Evolutionary conservation across 2,113 vertebrate genomes (phyloP).

Genomic region (Girardinichthys multiradiatus): DNA sequence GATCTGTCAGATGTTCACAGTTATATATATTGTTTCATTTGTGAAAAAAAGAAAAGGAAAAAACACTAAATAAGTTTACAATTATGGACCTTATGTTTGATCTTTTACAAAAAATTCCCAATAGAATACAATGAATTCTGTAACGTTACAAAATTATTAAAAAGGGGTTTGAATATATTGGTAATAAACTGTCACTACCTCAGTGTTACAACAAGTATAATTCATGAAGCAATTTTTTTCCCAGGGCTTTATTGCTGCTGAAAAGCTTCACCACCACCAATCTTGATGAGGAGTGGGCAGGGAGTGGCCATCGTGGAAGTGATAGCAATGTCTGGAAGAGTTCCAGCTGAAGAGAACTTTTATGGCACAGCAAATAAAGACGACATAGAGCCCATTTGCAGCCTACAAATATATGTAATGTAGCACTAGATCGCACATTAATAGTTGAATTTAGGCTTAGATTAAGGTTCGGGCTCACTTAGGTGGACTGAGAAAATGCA

Average conservation of each 20-base stretch:
- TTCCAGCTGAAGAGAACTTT: conserved; percentile 53
- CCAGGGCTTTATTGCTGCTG: conserved; percentile 42
- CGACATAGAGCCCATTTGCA: conserved; percentile 25
- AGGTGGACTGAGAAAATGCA: conserved; percentile 22
- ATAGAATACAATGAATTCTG: too few relatives aligned
- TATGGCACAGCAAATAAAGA: conserved; percentile 59
- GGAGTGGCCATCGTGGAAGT: conserved; percentile 24
- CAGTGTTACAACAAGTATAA: conserved; percentile 33
- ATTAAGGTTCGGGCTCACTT: conserved; percentile 19
- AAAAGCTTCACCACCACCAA: conserved; percentile 20
- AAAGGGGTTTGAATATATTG: too few relatives aligned
- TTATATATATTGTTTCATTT: too few relatives aligned
- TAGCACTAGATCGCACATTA: background rate
- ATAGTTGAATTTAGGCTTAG: conserved; percentile 5
- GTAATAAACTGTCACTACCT: background rate
- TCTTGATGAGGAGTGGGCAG: conserved; percentile 5
- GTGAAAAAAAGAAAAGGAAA: too few relatives aligned
- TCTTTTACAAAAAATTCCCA: too few relatives aligned
- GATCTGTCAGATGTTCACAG: too few relatives aligned
- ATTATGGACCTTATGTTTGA: too few relatives aligned
- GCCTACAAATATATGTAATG: conserved; percentile 4
- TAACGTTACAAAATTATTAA: too few relatives aligned
- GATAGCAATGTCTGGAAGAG: conserved; percentile 51
- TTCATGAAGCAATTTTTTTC: conserved; percentile 51
- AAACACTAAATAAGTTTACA: too few relatives aligned